phyloP scores from a whole-genome alignment of 2,888 invertebrate species.

The Pycnomerus fuliginosus region DNA sequence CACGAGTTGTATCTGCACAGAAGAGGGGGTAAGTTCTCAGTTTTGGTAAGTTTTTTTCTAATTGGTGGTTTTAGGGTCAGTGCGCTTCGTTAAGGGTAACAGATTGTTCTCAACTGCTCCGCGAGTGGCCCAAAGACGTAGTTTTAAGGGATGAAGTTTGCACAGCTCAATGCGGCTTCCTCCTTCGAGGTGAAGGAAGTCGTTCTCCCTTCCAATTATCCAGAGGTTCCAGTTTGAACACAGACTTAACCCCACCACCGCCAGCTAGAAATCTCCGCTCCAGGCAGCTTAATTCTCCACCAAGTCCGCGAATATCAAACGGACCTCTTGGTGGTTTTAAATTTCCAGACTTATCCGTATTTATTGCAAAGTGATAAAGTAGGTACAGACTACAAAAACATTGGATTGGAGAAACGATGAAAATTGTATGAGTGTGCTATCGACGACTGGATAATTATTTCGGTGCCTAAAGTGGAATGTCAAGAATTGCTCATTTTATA shows the following conservation, averaged over 20 bases:
- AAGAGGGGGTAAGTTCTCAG: conserved; percentile 71
- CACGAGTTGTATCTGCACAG: conserved; percentile 83
- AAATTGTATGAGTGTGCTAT: too few species aligned
- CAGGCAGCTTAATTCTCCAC: conserved; percentile 29
- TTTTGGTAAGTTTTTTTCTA: background rate
- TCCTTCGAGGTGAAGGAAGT: conserved; percentile 54
- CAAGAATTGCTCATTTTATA: too few species aligned
- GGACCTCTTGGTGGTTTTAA: conserved; percentile 64
- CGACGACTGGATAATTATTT: background rate
- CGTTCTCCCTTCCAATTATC: too few species aligned
- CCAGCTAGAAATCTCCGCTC: conserved; percentile 32
- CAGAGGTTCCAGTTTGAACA: conserved; percentile 31
- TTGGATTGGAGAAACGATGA: background rate
- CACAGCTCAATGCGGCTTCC: conserved; percentile 84
- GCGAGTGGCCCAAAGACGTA: conserved; percentile 81
- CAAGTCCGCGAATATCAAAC: conserved; percentile 36
- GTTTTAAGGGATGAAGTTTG: conserved; percentile 85
- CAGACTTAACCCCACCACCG: conserved; percentile 48
- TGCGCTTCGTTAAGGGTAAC: conserved; percentile 86
- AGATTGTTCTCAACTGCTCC: conserved; percentile 78
- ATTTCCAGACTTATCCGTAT: conserved; percentile 75
- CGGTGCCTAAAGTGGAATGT: too few species aligned
- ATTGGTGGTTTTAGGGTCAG: conserved; percentile 65
- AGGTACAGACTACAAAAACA: background rate
- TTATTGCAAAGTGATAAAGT: conserved; percentile 51